Evolutionary conservation across 1,140 invertebrate species (phyloP).

Genomic region (Drosophila kikkawai): DNA sequence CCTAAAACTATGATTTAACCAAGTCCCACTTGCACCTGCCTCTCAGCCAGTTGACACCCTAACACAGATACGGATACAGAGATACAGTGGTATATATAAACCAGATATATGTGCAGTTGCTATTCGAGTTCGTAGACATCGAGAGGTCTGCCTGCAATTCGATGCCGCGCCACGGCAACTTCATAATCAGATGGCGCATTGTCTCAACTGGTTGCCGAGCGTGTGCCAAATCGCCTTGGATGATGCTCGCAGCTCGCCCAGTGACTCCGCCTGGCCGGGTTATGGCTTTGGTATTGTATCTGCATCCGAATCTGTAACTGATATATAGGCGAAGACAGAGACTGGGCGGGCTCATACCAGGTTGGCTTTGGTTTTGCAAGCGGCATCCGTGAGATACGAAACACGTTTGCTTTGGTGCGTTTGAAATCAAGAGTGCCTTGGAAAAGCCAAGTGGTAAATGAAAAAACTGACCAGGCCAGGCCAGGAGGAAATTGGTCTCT

Average conservation of each 20-base stretch:
- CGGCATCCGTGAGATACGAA: conserved; percentile 79
- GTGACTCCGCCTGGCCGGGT: conserved; percentile 42
- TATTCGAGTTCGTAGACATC: conserved; percentile 17
- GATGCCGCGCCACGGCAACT: conserved; percentile 52
- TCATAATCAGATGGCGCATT: conserved; percentile 60
- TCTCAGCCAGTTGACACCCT: conserved; percentile 64
- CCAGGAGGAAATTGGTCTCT: conserved; percentile 46
- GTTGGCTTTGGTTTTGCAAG: conserved; percentile 73
- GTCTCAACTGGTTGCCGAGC: conserved; percentile 54
- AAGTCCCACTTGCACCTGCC: conserved; percentile 45
- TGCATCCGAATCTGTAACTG: conserved; percentile 35
- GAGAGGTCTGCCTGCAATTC: conserved; percentile 52
- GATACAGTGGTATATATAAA: conserved; percentile 31
- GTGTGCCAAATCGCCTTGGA: conserved; percentile 62
- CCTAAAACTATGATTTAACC: conserved; percentile 38
- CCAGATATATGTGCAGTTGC: conserved; percentile 20
- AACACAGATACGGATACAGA: conserved; percentile 58
- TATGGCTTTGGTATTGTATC: conserved; percentile 27
- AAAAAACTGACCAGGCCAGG: conserved; percentile 49
- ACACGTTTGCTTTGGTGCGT: conserved; percentile 67
- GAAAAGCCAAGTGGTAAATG: conserved; percentile 44
- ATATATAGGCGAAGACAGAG: conserved; percentile 13
- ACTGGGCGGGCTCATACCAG: conserved; percentile 45
- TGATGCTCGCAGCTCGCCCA: conserved; percentile 54
- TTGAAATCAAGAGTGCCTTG: conserved; percentile 69